A percentile compares a stretch with the other conserved stretches of the same genome.
These are phyloP conservation scores for Sebastes variabilis DNA, from an alignment of 2,797 vertebrate genomes.

Conservation along the genomic window DNA sequence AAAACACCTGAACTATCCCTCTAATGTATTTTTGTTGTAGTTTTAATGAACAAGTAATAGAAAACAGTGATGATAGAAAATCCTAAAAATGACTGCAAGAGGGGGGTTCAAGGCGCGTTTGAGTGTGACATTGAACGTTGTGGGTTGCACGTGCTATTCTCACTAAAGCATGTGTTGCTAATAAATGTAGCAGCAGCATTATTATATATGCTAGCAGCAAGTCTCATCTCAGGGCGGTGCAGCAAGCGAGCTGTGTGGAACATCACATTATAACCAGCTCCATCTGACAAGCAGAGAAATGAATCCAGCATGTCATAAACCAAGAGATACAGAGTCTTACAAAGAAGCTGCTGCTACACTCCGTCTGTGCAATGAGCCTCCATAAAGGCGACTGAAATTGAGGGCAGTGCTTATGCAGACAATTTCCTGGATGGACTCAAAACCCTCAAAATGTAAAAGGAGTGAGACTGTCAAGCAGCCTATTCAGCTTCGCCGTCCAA, in stretches of 20 bases:
- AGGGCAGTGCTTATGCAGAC: slow-evolving; percentile 50
- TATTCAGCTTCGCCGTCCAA: slow-evolving; percentile 49
- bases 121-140: not conserved
- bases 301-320: slow-evolving; percentile 52
- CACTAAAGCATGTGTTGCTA: slow-evolving; percentile 5
- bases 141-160: not conserved
- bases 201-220: slow-evolving; percentile 20
- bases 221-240: slow-evolving; percentile 34
- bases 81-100: not conserved
- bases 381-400: slow-evolving; percentile 58
- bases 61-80: not conserved
- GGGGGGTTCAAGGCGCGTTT: not conserved
- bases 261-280: slow-evolving; percentile 56
- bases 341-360: slow-evolving; percentile 48
- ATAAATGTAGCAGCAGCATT: slow-evolving; percentile 8
- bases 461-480: slow-evolving; percentile 48
- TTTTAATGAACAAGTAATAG: not conserved
- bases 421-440: slow-evolving; percentile 52
- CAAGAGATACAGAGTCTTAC: slow-evolving; percentile 30
- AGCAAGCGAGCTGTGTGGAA: slow-evolving; percentile 33
- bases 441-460: slow-evolving; percentile 54
- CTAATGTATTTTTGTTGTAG: not conserved
- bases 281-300: slow-evolving; percentile 50
- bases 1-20: too few species aligned
- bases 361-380: slow-evolving; percentile 40